Evolutionary conservation across 2,888 invertebrate species (phyloP).

Genomic region (Epirrhoe alternata): DNA sequence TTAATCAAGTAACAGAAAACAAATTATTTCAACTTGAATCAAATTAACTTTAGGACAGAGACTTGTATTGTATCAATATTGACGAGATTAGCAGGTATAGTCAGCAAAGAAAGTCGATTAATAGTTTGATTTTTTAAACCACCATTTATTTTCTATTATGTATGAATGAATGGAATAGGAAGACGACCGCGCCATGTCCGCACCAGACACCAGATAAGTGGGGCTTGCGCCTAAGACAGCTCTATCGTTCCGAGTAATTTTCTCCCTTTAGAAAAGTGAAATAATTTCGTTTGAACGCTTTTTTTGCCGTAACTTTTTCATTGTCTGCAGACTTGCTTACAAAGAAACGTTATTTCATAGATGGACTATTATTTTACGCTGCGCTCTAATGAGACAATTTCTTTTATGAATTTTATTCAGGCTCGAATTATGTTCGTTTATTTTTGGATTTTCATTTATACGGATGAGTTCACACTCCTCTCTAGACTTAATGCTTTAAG

Average conservation of each 20-base stretch:
- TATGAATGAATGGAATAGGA: too few relatives aligned
- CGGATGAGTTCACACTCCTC: slow-evolving; percentile 18
- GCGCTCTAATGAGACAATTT: slow-evolving; percentile 32
- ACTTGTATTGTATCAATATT: too few relatives aligned
- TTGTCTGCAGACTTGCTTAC: slow-evolving; percentile 51
- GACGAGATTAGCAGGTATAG: too few relatives aligned
- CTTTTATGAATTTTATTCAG: slow-evolving; percentile 27
- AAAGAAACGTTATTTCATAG: slow-evolving; percentile 42
- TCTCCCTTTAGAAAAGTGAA: slow-evolving; percentile 52
- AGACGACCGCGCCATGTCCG: too few relatives aligned
- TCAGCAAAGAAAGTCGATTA: too few relatives aligned
- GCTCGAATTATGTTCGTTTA: slow-evolving; percentile 20
- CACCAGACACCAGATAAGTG: too few relatives aligned
- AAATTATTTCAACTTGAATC: too few relatives aligned
- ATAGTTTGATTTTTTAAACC: too few relatives aligned
- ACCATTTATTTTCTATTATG: too few relatives aligned
- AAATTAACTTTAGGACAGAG: too few relatives aligned
- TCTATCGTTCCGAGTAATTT: slow-evolving; percentile 48
- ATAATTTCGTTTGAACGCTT: slow-evolving; percentile 57
- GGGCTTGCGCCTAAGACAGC: too few relatives aligned
- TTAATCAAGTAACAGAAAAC: neutral
- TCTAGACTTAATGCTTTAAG: neutral
- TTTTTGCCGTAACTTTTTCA: slow-evolving; percentile 55
- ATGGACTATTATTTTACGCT: slow-evolving; percentile 36
- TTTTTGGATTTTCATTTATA: slow-evolving; percentile 23